phyloP scores from a whole-genome alignment of 2,113 vertebrate genomes.

The Mionectes macconnelli region DNA sequence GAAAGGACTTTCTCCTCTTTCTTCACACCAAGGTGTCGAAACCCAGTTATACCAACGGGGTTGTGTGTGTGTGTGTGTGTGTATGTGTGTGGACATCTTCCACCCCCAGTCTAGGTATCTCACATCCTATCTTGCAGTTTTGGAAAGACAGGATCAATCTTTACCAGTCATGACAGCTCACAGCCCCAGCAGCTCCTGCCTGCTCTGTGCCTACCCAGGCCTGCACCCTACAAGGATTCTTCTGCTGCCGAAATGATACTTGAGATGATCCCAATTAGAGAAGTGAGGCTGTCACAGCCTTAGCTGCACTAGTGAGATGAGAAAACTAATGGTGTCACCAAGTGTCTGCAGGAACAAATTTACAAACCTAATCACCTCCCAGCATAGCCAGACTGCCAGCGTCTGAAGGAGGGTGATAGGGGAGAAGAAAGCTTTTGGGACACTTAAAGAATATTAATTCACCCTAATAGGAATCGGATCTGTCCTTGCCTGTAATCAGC shows the following conservation, averaged over 20 bases:
- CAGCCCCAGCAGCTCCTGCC: background rate
- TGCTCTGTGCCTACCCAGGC: background rate
- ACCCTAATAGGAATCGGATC: background rate
- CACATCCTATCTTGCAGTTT: background rate
- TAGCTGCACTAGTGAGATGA: background rate
- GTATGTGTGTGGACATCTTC: background rate
- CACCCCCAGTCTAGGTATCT: background rate
- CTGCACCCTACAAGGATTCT: background rate
- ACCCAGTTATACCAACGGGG: background rate
- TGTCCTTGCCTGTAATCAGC: constrained; percentile 14
- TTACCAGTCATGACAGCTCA: background rate
- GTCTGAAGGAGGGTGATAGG: background rate
- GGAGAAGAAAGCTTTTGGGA: constrained; percentile 22
- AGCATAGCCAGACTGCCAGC: background rate
- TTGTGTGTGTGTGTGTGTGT: too few relatives aligned
- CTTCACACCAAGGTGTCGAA: rapidly evolving
- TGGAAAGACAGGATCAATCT: background rate
- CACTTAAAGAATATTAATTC: constrained; percentile 38
- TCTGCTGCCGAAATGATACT: background rate
- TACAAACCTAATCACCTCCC: constrained; percentile 58
- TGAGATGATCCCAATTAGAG: constrained; percentile 7
- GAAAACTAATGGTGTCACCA: constrained; percentile 5
- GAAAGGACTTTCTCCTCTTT: background rate
- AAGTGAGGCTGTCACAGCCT: background rate
- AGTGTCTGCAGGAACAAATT: constrained; percentile 27